phyloP scores from a whole-genome alignment of 1,140 invertebrate genomes.

The Pseudoatta argentina region DNA sequence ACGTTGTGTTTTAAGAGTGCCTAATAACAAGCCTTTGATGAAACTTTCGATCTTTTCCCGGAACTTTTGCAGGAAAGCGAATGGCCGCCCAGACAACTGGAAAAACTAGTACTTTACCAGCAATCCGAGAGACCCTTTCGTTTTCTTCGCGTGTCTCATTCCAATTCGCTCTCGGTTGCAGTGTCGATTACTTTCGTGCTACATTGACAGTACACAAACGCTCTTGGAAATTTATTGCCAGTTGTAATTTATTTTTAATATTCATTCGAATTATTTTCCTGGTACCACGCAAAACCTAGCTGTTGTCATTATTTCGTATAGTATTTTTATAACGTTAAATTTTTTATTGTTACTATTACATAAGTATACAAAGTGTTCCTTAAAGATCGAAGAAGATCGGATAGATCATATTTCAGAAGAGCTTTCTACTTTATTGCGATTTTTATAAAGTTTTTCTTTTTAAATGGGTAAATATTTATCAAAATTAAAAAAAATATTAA shows the following conservation, averaged over 20 bases:
- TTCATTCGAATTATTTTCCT: background rate
- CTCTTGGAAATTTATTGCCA: slow-evolving; percentile 14
- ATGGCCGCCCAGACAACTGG: background rate
- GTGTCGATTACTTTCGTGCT: background rate
- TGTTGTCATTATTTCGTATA: background rate
- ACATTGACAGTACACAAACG: background rate
- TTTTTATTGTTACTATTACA: background rate
- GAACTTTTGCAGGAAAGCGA: background rate
- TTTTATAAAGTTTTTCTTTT: too few species aligned
- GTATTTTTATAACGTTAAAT: background rate
- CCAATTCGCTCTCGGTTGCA: slow-evolving; percentile 8
- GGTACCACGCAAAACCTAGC: background rate
- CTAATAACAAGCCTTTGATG: background rate
- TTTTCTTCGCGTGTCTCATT: slow-evolving; percentile 43
- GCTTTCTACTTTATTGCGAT: too few species aligned
- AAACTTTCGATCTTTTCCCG: slow-evolving; percentile 35
- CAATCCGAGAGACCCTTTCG: slow-evolving; percentile 1
- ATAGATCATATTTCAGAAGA: too few species aligned
- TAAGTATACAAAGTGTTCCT: background rate
- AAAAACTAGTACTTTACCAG: slow-evolving; percentile 38
- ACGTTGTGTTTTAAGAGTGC: background rate
- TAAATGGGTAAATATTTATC: too few species aligned
- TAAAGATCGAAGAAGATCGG: background rate
- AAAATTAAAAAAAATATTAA: too few species aligned
- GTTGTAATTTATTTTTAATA: slow-evolving; percentile 31